A percentile compares a stretch with the other conserved stretches of the same genome.
Evolutionary conservation across 2,113 vertebrate species (phyloP).

Genomic region (Argyrosomus japonicus): DNA sequence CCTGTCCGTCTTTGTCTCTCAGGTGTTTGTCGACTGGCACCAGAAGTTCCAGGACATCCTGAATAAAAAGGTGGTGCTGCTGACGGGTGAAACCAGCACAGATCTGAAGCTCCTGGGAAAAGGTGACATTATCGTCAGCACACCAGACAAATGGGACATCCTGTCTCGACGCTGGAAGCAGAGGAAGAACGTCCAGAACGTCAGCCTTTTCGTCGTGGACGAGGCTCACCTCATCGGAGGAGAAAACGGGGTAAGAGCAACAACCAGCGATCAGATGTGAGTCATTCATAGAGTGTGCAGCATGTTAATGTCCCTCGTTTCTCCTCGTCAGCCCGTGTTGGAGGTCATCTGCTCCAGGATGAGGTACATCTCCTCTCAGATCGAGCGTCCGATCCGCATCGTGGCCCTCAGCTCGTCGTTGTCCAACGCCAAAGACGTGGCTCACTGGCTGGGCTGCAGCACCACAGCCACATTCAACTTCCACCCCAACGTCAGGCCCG

Average conservation of each 20-base stretch:
- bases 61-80: conserved; percentile 95
- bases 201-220: conserved; percentile 96
- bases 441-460: conserved; percentile 98
- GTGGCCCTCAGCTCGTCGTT: conserved; percentile 97
- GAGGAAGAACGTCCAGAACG: conserved; percentile 98
- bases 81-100: conserved; percentile 97
- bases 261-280: neutral
- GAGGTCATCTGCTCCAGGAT: conserved; percentile 99
- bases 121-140: conserved; percentile 97
- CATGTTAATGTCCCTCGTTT: neutral
- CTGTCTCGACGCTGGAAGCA: conserved; percentile 98
- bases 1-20: neutral
- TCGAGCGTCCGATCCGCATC: conserved; percentile 96
- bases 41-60: conserved; percentile 96
- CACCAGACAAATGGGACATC: conserved; percentile 98
- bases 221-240: conserved; percentile 97
- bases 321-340: conserved; percentile 88
- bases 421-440: conserved; percentile 98
- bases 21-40: conserved; percentile 98
- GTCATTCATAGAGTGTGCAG: neutral
- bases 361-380: conserved; percentile 99
- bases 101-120: conserved; percentile 97
- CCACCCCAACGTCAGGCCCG: conserved; percentile 96
- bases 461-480: conserved; percentile 99
- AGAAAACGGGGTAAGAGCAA: conserved; percentile 91